phyloP scores from a whole-genome alignment of 2,113 vertebrate species.

The Sceloporus undulatus region DNA sequence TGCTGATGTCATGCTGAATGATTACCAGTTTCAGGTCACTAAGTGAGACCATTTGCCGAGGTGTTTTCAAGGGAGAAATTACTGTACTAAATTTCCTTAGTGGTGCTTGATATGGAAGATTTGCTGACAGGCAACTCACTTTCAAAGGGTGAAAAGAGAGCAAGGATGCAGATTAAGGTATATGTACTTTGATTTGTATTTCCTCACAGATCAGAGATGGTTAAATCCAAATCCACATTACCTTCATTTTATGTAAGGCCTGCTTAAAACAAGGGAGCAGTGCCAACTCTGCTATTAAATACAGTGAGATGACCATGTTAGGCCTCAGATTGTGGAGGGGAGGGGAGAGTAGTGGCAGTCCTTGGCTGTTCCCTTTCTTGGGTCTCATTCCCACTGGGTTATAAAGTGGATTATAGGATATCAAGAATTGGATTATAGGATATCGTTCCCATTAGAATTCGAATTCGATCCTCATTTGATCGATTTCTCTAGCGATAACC shows the following conservation, averaged over 20 bases:
- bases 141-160: background rate
- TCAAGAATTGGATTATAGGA: no score
- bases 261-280: background rate
- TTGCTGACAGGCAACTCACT: background rate
- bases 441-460: no score
- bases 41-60: background rate
- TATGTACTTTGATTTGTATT: background rate
- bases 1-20: background rate
- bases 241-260: background rate
- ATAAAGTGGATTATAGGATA: no score
- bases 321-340: no score
- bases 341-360: no score
- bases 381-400: no score
- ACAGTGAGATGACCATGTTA: no score
- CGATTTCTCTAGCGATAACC: no score
- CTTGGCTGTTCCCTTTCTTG: background rate
- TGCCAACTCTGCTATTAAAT: no score
- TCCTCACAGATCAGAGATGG: background rate
- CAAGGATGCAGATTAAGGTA: conserved; percentile 28
- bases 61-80: conserved; percentile 1
- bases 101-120: background rate
- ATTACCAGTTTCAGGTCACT: background rate
- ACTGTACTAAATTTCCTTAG: background rate
- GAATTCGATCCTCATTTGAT: no score
- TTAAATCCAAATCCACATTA: background rate